Percentiles rank a stretch among this genome's conserved stretches.
phyloP scores from a whole-genome alignment of 2,113 vertebrate genomes.

The Tenrec ecaudatus region DNA sequence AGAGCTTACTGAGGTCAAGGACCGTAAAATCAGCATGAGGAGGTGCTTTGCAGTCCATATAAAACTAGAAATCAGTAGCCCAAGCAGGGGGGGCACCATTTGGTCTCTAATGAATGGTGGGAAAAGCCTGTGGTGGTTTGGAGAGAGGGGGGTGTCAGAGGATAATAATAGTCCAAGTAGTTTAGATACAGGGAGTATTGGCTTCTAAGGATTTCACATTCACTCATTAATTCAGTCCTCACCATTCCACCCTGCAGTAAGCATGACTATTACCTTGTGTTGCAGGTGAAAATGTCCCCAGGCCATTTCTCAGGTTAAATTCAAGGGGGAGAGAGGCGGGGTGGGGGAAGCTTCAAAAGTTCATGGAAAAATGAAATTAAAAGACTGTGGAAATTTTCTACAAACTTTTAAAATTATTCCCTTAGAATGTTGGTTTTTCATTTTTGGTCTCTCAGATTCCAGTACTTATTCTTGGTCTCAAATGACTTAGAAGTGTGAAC shows the following conservation, averaged over 20 bases:
- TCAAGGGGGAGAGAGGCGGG: no score
- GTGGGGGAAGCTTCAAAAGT: no score
- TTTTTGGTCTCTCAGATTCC: constrained; percentile 3
- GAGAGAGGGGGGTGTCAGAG: background rate
- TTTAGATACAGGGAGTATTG: background rate
- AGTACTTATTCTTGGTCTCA: background rate
- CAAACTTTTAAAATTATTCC: background rate
- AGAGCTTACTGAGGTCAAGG: constrained; percentile 67
- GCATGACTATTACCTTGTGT: background rate
- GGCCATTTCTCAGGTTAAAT: background rate
- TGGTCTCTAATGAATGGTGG: background rate
- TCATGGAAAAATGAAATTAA: no score
- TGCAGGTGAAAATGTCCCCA: background rate
- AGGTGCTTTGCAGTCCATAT: constrained; percentile 60
- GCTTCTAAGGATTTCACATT: background rate
- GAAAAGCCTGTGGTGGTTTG: background rate
- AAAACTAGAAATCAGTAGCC: constrained; percentile 4
- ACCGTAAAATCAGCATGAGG: constrained; percentile 44
- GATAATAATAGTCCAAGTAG: background rate
- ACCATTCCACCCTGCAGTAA: background rate
- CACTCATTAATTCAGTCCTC: background rate
- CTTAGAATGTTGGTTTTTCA: constrained; percentile 3
- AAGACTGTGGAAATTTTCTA: no score
- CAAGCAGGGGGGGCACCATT: background rate
- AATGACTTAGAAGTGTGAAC: background rate